Evolutionary conservation across 2,888 invertebrate species (phyloP).

Genomic region (Onthophagus sagittarius): DNA sequence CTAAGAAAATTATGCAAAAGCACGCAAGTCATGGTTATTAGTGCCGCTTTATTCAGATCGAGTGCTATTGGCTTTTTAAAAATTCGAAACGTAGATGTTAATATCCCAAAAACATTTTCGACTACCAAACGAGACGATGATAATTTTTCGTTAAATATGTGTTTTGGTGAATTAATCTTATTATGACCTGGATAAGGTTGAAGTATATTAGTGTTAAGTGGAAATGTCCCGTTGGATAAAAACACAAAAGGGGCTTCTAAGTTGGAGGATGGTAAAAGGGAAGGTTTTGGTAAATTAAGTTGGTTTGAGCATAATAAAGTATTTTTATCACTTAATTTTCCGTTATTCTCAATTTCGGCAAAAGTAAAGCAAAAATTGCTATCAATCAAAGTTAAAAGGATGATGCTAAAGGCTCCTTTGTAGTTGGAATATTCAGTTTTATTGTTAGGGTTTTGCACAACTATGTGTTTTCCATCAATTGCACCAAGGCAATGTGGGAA

Average conservation of each 20-base stretch:
- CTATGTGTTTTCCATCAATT: conserved; percentile 21
- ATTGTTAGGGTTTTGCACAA: conserved; percentile 10
- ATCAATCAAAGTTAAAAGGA: conserved; percentile 15
- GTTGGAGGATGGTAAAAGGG: no score
- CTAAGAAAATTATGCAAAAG: no score
- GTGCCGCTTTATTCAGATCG: no score
- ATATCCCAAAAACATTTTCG: conserved; percentile 30
- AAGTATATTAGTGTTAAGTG: background rate
- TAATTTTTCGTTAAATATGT: conserved; percentile 28
- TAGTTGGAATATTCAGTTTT: conserved; percentile 18
- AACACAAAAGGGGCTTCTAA: background rate
- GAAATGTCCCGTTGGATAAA: background rate
- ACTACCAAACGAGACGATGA: conserved; percentile 23
- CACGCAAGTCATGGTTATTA: no score
- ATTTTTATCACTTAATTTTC: conserved; percentile 12
- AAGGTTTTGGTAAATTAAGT: conserved; percentile 1
- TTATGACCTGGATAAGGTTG: background rate
- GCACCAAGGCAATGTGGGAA: conserved; percentile 16
- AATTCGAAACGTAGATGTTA: conserved; percentile 25
- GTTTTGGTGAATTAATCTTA: conserved; percentile 17
- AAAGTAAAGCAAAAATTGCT: conserved; percentile 15
- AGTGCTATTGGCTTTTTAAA: conserved; percentile 14
- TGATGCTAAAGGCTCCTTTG: conserved; percentile 17
- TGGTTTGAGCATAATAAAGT: background rate
- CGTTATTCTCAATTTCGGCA: conserved; percentile 14